These are phyloP conservation scores for Pogona vitticeps DNA, from an alignment of 2,113 vertebrate species.

Conservation along the genomic window DNA sequence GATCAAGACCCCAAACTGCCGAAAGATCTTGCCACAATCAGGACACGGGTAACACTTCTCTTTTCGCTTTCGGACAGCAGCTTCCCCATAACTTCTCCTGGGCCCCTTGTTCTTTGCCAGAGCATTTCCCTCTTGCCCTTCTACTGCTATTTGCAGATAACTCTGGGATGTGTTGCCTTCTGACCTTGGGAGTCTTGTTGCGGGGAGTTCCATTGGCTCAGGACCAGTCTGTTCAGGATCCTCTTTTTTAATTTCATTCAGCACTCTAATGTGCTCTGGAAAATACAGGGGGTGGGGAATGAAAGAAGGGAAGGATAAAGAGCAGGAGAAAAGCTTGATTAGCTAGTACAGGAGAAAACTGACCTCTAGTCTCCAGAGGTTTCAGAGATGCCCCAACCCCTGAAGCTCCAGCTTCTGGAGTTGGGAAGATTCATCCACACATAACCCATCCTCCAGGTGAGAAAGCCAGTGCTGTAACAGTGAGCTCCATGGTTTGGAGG, in stretches of 20 bases:
- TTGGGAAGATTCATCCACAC: too few species aligned
- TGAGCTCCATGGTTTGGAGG: too few species aligned
- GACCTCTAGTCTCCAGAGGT: neutral
- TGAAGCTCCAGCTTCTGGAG: too few species aligned
- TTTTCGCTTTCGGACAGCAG: constrained; percentile 28
- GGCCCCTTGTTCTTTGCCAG: neutral
- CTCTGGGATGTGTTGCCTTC: neutral
- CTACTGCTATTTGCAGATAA: neutral
- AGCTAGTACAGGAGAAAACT: neutral
- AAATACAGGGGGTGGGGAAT: too few species aligned
- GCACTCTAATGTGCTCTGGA: neutral
- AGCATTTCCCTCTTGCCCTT: neutral
- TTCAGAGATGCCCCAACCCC: neutral
- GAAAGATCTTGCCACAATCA: constrained; percentile 66
- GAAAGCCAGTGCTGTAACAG: too few species aligned
- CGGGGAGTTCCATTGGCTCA: neutral
- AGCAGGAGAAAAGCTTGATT: neutral
- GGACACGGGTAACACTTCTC: constrained; percentile 66
- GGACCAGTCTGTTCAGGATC: neutral
- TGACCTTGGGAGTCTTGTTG: neutral
- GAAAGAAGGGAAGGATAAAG: neutral
- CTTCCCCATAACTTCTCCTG: neutral
- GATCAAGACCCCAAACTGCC: constrained; percentile 63
- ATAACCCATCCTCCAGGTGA: too few species aligned
- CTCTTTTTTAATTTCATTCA: neutral